Base-by-base conservation (phyloP, 1,140 invertebrate species). In the Linepithema humile region DNA sequence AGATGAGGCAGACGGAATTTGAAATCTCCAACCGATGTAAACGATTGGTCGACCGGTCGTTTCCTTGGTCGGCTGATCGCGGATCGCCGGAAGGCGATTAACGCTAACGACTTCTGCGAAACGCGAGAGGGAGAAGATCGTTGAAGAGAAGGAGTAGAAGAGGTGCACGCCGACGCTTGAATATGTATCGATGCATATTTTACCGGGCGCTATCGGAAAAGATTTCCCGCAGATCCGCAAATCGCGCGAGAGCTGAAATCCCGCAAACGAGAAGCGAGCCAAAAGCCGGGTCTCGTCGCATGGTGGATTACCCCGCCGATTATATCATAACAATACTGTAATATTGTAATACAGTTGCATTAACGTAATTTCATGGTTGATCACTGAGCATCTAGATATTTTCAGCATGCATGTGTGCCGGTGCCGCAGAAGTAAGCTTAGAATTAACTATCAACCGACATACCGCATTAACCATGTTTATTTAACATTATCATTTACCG, bases 141-240 rank as follows among this genome's bases (percentile, higher is more conserved):
- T 17, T 9, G 35, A 15, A 40, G 9, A n/a, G 12, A 4, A 26
- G 23, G 20, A 40, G 23, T 3, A 20, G 48, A 15, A 26, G 48
- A 53, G 23, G 23, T 20, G 43, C 40, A 26, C 26, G 35, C 77
- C 73, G 83, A 62, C 85, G 73, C 91, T 91, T 93, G 92, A 93
- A 93, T 93, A 93, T 93, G 91, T 93, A 93, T 93, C 90, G 89
- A 89, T 85, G 91, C 91, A 90, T 91, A 92, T 91, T 92, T 92
- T 89, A 91, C 78, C 84, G 78, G 84, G 82, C 48, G 45, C 45
- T 53, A 55, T 67, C 60, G 72, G 26, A 65, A 65, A 83, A 83
- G 82, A 77, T 65, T 55, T 23, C n/a, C n/a, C n/a, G n/a, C n/a
- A n/a, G n/a, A n/a, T n/a, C 26, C 60, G 60, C 45, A 48, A 55